These are phyloP conservation scores for Rutpela maculata DNA, from an alignment of 2,888 invertebrate species.

Conservation along the genomic window DNA sequence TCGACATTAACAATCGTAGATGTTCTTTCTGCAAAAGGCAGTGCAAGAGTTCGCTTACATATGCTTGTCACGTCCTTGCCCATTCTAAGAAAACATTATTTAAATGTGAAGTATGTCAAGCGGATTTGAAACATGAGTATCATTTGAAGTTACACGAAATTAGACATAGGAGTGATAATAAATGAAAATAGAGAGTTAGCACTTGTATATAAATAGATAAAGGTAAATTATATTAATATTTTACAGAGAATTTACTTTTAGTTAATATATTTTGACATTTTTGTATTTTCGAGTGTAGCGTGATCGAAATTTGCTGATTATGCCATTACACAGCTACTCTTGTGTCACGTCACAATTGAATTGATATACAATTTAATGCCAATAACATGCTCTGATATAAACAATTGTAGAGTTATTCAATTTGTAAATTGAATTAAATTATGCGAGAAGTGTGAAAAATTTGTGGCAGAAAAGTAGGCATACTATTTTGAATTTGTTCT, in stretches of 20 bases:
- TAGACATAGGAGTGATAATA: conserved; percentile 34
- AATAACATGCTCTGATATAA: no score
- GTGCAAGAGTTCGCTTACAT: conserved; percentile 44
- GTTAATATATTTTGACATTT: no score
- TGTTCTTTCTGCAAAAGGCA: conserved; percentile 48
- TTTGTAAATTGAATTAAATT: no score
- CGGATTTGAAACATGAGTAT: conserved; percentile 43
- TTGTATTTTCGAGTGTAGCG: neutral
- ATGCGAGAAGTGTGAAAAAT: no score
- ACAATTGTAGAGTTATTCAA: no score
- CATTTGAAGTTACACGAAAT: conserved; percentile 47
- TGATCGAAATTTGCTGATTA: neutral
- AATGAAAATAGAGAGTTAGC: conserved; percentile 6
- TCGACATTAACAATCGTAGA: conserved; percentile 40
- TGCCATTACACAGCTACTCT: no score
- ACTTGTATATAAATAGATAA: neutral
- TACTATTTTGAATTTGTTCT: no score
- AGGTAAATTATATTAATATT: neutral
- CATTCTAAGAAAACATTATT: conserved; percentile 42
- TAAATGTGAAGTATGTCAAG: conserved; percentile 44
- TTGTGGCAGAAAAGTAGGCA: no score
- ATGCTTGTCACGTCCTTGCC: conserved; percentile 43
- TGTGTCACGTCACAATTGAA: no score
- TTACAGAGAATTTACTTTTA: no score
- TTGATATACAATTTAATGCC: no score